Conservation (phyloP, 2,888 invertebrate species). For the Rutpela maculata region DNA sequence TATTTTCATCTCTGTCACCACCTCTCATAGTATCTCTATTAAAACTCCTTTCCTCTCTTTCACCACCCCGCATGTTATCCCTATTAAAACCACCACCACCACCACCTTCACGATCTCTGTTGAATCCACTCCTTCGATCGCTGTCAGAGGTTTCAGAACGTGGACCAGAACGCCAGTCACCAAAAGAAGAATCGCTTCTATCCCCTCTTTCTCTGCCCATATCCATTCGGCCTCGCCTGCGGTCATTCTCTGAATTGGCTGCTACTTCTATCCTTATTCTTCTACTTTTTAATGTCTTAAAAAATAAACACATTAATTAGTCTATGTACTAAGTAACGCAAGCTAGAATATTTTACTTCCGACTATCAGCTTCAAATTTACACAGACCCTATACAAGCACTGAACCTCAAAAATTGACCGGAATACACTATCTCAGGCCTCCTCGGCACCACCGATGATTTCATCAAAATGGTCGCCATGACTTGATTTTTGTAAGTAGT, state of each 20-base stretch:
- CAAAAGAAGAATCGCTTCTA: slow-evolving; percentile 79
- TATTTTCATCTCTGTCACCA: slow-evolving; percentile 67
- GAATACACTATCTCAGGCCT: too few relatives aligned
- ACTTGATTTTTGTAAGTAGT: too few relatives aligned
- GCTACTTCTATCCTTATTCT: slow-evolving; percentile 88
- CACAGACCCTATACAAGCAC: too few relatives aligned
- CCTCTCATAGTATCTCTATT: slow-evolving; percentile 63
- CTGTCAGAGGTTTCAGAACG: slow-evolving; percentile 68
- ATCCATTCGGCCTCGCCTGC: slow-evolving; percentile 77
- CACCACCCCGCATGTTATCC: slow-evolving; percentile 59
- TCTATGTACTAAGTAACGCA: too few relatives aligned
- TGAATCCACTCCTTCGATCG: slow-evolving; percentile 53
- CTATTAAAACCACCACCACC: slow-evolving; percentile 63
- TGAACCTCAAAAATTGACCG: too few relatives aligned
- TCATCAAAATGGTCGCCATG: too few relatives aligned
- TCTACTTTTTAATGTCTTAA: slow-evolving; percentile 83
- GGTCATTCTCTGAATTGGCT: slow-evolving; percentile 83
- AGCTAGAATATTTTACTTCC: too few relatives aligned
- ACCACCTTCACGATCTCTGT: slow-evolving; percentile 64
- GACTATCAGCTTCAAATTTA: too few relatives aligned
- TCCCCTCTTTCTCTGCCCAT: slow-evolving; percentile 77
- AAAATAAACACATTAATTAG: slow-evolving; percentile 48
- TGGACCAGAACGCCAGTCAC: slow-evolving; percentile 87
- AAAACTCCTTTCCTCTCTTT: slow-evolving; percentile 63
- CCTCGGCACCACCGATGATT: too few relatives aligned